Percentiles rank a stretch among this genome's conserved stretches.
These are phyloP conservation scores for Herminia tarsipennalis DNA, from an alignment of 2,888 invertebrate species.

Conservation along the genomic window DNA sequence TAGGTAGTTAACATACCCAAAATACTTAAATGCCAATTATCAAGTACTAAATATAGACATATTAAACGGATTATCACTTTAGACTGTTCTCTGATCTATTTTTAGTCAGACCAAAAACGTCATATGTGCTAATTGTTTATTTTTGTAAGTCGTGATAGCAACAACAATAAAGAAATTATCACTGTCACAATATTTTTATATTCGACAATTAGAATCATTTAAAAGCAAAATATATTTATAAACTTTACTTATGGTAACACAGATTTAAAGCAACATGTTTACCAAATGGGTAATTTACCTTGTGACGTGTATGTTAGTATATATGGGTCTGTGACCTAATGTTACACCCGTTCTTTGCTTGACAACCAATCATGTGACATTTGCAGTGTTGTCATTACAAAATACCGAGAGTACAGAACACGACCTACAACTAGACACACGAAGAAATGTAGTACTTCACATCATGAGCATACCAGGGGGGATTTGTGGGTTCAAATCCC, in stretches of 20 bases:
- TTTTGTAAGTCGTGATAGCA: slow-evolving; percentile 27
- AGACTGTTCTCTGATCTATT: slow-evolving; percentile 14
- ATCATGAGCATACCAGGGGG: no score
- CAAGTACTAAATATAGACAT: neutral
- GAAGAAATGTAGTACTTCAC: no score
- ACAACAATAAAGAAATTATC: slow-evolving; percentile 11
- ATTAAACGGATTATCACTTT: neutral
- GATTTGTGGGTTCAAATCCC: no score
- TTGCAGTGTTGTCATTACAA: neutral
- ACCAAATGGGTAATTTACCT: slow-evolving; percentile 3
- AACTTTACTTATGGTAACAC: no score
- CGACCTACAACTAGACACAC: no score
- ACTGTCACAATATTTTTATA: slow-evolving; percentile 14
- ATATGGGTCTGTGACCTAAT: neutral
- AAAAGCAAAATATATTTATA: slow-evolving; percentile 12
- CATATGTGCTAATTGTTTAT: slow-evolving; percentile 20
- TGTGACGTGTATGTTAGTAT: neutral
- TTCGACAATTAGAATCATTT: slow-evolving; percentile 15
- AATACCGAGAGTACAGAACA: no score
- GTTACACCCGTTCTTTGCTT: neutral
- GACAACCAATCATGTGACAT: neutral
- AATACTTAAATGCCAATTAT: neutral
- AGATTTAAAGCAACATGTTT: slow-evolving; percentile 12
- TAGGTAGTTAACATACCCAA: no score
- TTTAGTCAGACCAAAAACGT: slow-evolving; percentile 17